Conservation (phyloP, 2,113 vertebrate species). For the Nesogale talazaci region DNA sequence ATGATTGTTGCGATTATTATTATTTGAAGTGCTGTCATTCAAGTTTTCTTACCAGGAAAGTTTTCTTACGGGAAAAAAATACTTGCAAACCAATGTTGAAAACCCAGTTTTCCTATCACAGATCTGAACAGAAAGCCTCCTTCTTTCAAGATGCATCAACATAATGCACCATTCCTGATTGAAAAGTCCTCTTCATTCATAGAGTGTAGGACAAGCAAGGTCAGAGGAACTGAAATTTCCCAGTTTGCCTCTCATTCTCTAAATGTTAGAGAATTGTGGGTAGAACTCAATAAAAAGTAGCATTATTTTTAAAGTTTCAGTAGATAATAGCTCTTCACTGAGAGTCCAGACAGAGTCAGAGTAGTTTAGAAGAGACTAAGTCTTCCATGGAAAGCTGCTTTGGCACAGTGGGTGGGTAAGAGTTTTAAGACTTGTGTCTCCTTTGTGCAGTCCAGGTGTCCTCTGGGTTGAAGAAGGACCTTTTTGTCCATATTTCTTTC, state of each 20-base stretch:
- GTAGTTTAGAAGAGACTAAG: neutral
- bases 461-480: conserved; percentile 48
- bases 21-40: neutral
- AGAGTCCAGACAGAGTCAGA: neutral
- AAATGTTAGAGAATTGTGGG: neutral
- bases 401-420: conserved; percentile 31
- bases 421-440: neutral
- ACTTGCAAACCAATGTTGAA: neutral
- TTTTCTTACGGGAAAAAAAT: too few relatives aligned
- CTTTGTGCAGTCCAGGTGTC: conserved; percentile 74
- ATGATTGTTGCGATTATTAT: too few relatives aligned
- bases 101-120: conserved; percentile 33
- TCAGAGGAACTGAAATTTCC: conserved; percentile 13
- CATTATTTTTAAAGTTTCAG: conserved; percentile 54
- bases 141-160: conserved; percentile 46
- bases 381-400: neutral
- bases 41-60: neutral
- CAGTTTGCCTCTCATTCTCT: neutral
- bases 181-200: conserved; percentile 27
- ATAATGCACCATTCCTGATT: conserved; percentile 24
- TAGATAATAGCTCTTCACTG: conserved; percentile 28
- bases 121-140: neutral
- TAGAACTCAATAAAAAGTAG: conserved; percentile 29
- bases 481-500: conserved; percentile 68
- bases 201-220: neutral